These are phyloP conservation scores for Meloidogyne floridensis DNA, from an alignment of 1,140 invertebrate genomes.

Conservation along the genomic window DNA sequence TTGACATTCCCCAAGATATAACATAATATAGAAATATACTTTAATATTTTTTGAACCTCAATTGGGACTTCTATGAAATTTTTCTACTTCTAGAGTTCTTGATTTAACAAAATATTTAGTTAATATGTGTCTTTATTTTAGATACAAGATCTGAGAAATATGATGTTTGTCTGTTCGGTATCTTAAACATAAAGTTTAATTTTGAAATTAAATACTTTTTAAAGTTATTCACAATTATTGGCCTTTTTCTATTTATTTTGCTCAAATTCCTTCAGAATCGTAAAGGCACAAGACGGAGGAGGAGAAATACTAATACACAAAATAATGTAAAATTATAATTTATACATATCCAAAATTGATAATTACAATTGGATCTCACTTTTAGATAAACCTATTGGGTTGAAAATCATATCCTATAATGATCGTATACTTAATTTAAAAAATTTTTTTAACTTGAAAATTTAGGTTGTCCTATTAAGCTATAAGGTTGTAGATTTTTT, in stretches of 20 bases:
- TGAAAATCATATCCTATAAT: no score
- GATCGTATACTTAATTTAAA: not conserved
- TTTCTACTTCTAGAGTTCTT: no score
- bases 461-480: conserved; percentile 31
- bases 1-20: no score
- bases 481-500: conserved; percentile 24
- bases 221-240: conserved; percentile 12
- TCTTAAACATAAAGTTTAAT: no score
- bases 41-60: no score
- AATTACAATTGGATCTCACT: no score
- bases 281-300: conserved; percentile 10
- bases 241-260: conserved; percentile 22
- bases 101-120: not conserved
- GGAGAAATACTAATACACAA: conserved; percentile 8
- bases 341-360: not conserved
- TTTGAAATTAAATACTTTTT: not conserved
- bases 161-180: conserved; percentile 32
- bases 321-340: conserved; percentile 22
- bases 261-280: conserved; percentile 22
- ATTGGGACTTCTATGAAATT: no score
- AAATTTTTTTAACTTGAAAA: not conserved
- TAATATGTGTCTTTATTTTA: not conserved
- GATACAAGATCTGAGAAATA: conserved; percentile 28
- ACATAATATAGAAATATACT: no score
- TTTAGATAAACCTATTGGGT: no score